Evolutionary conservation across 2,888 invertebrate genomes (phyloP).

Genomic region (Drosophila stalkeri): DNA sequence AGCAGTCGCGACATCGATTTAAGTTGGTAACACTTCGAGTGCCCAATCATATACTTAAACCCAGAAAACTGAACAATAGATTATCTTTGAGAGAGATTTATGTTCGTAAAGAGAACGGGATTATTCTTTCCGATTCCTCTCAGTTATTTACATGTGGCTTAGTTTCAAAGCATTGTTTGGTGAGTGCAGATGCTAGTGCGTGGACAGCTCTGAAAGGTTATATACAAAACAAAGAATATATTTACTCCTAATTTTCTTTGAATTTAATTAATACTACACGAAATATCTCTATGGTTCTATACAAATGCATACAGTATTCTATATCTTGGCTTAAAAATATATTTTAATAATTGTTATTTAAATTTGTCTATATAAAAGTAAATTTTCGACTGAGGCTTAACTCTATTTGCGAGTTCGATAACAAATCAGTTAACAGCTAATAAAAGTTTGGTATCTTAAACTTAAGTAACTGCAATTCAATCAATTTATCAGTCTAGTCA

Average conservation of each 20-base stretch:
- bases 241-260: no score
- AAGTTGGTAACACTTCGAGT: no score
- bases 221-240: neutral
- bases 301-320: neutral
- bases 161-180: neutral
- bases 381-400: neutral
- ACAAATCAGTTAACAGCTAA: neutral
- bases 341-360: no score
- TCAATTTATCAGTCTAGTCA: neutral
- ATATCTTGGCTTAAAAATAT: no score
- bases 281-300: neutral
- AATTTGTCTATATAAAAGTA: no score
- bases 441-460: no score
- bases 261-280: neutral
- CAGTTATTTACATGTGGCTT: neutral
- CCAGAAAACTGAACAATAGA: no score
- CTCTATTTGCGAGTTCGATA: neutral
- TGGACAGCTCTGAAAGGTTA: neutral
- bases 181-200: neutral
- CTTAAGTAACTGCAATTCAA: no score
- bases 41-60: no score
- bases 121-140: neutral
- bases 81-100: no score
- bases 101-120: neutral
- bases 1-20: no score